Conservation (phyloP, 1,140 invertebrate species). For the Zaprionus lachaisei region DNA sequence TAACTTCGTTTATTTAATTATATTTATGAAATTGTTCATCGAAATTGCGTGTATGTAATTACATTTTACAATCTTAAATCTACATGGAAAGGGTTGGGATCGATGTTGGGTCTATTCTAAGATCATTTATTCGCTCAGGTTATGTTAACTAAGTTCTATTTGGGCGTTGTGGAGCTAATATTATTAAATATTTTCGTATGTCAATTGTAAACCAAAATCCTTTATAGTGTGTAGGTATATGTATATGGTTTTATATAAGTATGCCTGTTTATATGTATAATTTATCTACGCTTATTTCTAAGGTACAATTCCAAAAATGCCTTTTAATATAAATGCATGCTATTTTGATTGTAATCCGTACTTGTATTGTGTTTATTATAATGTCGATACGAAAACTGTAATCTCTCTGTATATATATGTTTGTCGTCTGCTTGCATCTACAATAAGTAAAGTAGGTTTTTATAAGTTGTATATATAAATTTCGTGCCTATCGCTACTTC, state of each 20-base stretch:
- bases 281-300: conserved; percentile 76
- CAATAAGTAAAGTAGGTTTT: conserved; percentile 7
- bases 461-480: conserved; percentile 36
- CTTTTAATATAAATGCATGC: conserved; percentile 78
- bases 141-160: conserved; percentile 49
- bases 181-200: conserved; percentile 12
- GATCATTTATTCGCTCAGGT: conserved; percentile 59
- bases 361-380: conserved; percentile 55
- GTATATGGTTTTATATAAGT: conserved; percentile 21
- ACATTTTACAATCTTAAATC: conserved; percentile 77
- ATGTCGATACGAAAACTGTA: conserved; percentile 51
- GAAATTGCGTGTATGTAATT: conserved; percentile 73
- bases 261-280: conserved; percentile 37
- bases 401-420: conserved; percentile 45
- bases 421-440: conserved; percentile 38
- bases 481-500: conserved; percentile 28
- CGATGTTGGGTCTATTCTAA: conserved; percentile 5
- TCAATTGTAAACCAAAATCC: conserved; percentile 43
- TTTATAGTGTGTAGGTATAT: conserved; percentile 43
- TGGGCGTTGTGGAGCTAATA: conserved; percentile 12
- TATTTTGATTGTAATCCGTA: conserved; percentile 61
- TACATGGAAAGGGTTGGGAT: conserved; percentile 29
- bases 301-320: conserved; percentile 82
- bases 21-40: conserved; percentile 73
- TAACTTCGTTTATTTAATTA: conserved; percentile 79